Conservation (phyloP, 2,113 vertebrate species). For the Apteryx owenii region DNA sequence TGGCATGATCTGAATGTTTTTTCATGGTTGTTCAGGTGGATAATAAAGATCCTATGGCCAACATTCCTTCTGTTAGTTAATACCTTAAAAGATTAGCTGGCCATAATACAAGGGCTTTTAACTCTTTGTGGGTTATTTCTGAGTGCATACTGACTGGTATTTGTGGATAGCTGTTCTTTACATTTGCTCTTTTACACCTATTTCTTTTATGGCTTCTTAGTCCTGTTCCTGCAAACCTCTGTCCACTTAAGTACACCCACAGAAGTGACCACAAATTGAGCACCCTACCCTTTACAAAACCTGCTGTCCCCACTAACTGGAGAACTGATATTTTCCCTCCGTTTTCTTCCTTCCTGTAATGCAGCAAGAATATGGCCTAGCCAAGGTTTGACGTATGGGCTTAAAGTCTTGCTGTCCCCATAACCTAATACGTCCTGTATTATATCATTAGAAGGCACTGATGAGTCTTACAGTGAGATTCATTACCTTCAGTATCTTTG, state of each 20-base stretch:
- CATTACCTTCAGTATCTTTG: neutral
- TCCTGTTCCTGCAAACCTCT: neutral
- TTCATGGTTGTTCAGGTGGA: slow-evolving; percentile 77
- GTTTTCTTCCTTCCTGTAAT: neutral
- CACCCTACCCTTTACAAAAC: neutral
- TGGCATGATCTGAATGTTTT: slow-evolving; percentile 69
- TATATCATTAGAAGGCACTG: neutral
- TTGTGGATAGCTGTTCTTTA: neutral
- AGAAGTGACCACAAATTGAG: neutral
- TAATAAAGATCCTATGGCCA: slow-evolving; percentile 71
- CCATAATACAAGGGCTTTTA: slow-evolving; percentile 53
- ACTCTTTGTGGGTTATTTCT: slow-evolving; percentile 47
- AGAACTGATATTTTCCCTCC: neutral
- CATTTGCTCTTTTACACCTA: neutral
- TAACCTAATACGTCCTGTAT: neutral
- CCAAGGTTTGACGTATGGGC: neutral
- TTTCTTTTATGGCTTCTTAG: neutral
- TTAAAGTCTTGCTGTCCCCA: neutral
- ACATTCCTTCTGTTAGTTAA: slow-evolving; percentile 74
- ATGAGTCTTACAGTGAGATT: neutral
- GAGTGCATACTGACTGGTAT: neutral
- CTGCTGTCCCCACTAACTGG: neutral
- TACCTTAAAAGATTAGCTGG: slow-evolving; percentile 73
- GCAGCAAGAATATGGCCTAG: neutral
- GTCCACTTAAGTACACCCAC: neutral